Base-by-base conservation (phyloP, 2,888 invertebrate species). In the Elysia crispata region DNA sequence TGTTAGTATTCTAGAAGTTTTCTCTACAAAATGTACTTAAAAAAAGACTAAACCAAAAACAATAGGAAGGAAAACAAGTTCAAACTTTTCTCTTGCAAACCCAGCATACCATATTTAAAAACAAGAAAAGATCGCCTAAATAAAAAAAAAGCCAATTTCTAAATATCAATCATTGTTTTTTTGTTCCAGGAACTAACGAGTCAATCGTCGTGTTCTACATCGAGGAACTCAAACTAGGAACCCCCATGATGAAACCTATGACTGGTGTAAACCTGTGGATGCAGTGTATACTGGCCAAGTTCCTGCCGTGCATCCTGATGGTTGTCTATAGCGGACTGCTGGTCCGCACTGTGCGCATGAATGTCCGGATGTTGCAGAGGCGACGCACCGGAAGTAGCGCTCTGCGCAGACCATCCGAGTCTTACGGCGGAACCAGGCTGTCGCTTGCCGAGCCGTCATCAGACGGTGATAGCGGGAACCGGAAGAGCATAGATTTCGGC, bases 251-350 rank as follows among this genome's bases (percentile, higher is more conserved):
- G 18, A 83, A 86, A 69, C 83, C 85, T 1, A 83, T 89, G n/a
- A 86, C 87, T 15, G 77, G 87, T 50, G 66, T 88, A 81, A 97
- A 97, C 89, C 96, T 97, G 92, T 96, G 97, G 95, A 95, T 97
- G 87, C 98, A 98, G 92, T 96, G 97, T 92, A 96, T 97, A 13
- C 95, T 97, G 83, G 95, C 97, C 85, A 98, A 98, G 93, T 93
- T 98, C 77, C 95, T 97, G 84, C 98, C 98, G 5, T 97, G 98
- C 91, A 94, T 96, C 81, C 95, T 96, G 0, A 93, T 98, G 80
- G 97, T 97, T 0, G 94, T 96, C 13, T 92, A 93, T 79, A 92
- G 93, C 0, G 89, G 89, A 25, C 85, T 93, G n/a, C 86, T 93
- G 31, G 77, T 91, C 8, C 81, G 85, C 31, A 89, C 89, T 0